Evolutionary conservation across 2,113 vertebrate genomes (phyloP).

Genomic region (Dendrocopos noguchii): DNA sequence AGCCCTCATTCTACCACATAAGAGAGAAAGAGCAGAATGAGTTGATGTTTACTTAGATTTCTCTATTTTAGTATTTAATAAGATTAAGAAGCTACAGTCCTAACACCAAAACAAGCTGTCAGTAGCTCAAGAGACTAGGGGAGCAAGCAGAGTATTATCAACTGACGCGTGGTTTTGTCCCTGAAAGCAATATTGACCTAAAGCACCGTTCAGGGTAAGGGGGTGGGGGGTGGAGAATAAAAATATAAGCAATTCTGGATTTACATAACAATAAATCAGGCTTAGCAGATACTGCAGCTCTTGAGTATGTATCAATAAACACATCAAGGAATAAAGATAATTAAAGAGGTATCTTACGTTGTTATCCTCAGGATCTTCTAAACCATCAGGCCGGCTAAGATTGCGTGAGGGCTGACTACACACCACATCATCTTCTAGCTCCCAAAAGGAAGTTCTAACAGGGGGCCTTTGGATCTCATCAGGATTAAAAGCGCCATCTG

Average conservation of each 20-base stretch:
- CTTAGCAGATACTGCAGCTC: background rate
- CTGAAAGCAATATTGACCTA: background rate
- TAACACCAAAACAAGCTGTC: background rate
- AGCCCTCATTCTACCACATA: background rate
- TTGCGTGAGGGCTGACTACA: slow-evolving; percentile 96
- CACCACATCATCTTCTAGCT: slow-evolving; percentile 89
- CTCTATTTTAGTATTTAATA: background rate
- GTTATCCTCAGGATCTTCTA: slow-evolving; percentile 89
- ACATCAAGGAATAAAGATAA: background rate
- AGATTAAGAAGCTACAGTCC: background rate
- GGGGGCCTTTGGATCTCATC: slow-evolving; percentile 93
- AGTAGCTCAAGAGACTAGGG: background rate
- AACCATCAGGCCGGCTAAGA: slow-evolving; percentile 90
- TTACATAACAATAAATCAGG: background rate
- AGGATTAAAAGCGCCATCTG: slow-evolving; percentile 90
- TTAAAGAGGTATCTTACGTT: slow-evolving; percentile 66
- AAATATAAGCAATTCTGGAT: background rate
- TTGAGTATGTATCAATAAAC: background rate
- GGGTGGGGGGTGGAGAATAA: too few species aligned
- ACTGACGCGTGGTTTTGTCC: background rate
- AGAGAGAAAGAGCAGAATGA: background rate
- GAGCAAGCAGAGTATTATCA: background rate
- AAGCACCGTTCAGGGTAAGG: background rate
- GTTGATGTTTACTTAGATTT: background rate
- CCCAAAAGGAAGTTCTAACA: slow-evolving; percentile 87